Conservation (phyloP, 2,888 invertebrate genomes). For the Volucella inanis region DNA sequence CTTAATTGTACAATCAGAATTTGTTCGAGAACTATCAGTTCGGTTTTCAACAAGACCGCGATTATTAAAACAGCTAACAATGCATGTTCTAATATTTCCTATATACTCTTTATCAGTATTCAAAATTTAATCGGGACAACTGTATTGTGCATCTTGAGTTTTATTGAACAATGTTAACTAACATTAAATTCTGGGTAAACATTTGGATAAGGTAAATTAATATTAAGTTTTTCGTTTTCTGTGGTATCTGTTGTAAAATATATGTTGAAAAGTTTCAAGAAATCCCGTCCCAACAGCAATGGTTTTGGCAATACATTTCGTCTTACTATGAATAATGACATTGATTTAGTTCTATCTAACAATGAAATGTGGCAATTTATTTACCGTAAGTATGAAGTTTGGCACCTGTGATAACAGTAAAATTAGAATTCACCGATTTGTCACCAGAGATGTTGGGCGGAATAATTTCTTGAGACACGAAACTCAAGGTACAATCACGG, state of each 20-base stretch:
- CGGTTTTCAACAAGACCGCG: too few species aligned
- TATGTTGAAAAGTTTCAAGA: too few species aligned
- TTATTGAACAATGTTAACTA: background rate
- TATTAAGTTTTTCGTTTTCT: background rate
- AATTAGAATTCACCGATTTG: background rate
- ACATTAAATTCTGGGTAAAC: background rate
- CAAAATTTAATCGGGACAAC: constrained; percentile 3
- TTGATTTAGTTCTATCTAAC: too few species aligned
- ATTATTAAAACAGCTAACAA: too few species aligned
- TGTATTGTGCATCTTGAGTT: constrained; percentile 1
- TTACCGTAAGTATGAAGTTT: constrained; percentile 1
- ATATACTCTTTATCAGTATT: background rate
- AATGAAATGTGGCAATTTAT: constrained; percentile 15
- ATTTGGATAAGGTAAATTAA: constrained; percentile 4
- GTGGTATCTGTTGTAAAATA: too few species aligned
- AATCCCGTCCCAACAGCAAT: too few species aligned
- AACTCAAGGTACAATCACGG: background rate
- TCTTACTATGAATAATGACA: too few species aligned
- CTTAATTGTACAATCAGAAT: background rate
- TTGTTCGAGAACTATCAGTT: too few species aligned
- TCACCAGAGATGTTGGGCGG: background rate
- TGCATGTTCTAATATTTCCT: too few species aligned
- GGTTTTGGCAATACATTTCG: too few species aligned
- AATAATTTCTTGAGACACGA: background rate
- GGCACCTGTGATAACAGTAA: background rate